Percentiles rank a stretch among this genome's conserved stretches.
Conservation (phyloP, 2,888 invertebrate species). For the Thereva nobilitata region DNA sequence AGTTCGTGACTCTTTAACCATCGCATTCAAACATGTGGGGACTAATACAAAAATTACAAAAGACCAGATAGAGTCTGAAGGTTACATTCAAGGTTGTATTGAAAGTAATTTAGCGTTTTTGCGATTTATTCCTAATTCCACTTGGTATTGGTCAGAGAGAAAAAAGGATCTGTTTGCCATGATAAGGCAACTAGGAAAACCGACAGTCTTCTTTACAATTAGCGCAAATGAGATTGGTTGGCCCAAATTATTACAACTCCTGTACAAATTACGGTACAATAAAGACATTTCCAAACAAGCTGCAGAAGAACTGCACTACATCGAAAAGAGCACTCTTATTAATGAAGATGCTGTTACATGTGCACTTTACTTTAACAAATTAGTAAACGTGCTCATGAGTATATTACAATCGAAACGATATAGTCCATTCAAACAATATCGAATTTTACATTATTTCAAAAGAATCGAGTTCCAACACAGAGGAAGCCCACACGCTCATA, state of each 20-base stretch:
- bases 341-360: constrained; percentile 44
- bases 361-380: constrained; percentile 43
- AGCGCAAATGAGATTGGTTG: constrained; percentile 56
- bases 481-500: constrained; percentile 29
- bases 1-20: constrained; percentile 40
- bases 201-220: constrained; percentile 52
- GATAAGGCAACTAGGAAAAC: constrained; percentile 53
- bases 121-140: constrained; percentile 4
- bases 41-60: constrained; percentile 41
- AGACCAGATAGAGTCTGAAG: constrained; percentile 40
- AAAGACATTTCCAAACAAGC: constrained; percentile 29
- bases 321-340: constrained; percentile 42
- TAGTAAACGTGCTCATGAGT: constrained; percentile 38
- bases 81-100: neutral
- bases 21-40: constrained; percentile 44
- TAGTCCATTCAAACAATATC: constrained; percentile 8
- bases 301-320: constrained; percentile 35
- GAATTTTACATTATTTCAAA: neutral
- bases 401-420: constrained; percentile 41
- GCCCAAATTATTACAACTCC: constrained; percentile 48
- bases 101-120: constrained; percentile 23
- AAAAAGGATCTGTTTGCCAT: constrained; percentile 56
- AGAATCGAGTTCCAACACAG: constrained; percentile 43
- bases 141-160: constrained; percentile 50
- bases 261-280: constrained; percentile 47